These are phyloP conservation scores for Acanthiza pusilla DNA, from an alignment of 2,797 vertebrate genomes.

Conservation along the genomic window DNA sequence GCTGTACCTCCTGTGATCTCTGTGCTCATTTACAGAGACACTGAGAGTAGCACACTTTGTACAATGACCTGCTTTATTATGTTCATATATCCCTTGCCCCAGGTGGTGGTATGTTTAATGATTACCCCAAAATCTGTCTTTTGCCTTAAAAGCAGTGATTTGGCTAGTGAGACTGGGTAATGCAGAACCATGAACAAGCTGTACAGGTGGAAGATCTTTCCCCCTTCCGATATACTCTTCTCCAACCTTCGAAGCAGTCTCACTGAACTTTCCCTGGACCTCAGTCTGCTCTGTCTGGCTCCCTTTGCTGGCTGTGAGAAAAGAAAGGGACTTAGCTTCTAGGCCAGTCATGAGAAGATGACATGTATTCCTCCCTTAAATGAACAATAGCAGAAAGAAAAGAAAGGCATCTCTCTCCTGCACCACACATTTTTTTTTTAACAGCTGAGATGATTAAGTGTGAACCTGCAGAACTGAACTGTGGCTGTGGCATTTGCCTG, in stretches of 20 bases:
- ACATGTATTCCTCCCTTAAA: background rate
- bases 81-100: background rate
- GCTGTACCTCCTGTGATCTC: background rate
- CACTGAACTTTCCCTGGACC: background rate
- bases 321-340: background rate
- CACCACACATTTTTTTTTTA: fast-evolving
- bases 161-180: background rate
- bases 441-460: background rate
- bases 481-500: background rate
- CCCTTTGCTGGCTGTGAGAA: background rate
- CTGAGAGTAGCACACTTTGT: background rate
- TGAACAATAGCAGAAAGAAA: background rate
- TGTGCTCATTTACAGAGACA: background rate
- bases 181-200: background rate
- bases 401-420: background rate
- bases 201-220: background rate
- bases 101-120: background rate
- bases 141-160: background rate
- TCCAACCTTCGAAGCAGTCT: background rate
- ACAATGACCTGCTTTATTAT: background rate
- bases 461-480: background rate
- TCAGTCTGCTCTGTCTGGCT: background rate
- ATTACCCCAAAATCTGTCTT: background rate
- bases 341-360: background rate
- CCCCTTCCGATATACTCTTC: background rate